A percentile compares a stretch with the other conserved stretches of the same genome.
Evolutionary conservation across 2,888 invertebrate genomes (phyloP).

Genomic region (Meganola albula): DNA sequence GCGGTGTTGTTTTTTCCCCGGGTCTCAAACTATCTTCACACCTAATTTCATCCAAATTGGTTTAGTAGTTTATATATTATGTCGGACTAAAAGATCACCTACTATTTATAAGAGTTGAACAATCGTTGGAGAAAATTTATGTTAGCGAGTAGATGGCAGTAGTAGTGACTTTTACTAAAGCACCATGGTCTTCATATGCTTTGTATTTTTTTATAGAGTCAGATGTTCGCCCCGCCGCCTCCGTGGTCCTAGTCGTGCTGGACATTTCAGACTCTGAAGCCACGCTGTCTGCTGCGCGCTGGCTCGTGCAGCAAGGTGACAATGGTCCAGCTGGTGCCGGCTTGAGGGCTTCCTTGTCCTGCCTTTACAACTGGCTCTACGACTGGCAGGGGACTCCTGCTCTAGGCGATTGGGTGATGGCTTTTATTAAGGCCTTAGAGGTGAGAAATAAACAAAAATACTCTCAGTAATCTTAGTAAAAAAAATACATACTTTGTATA

Average conservation of each 20-base stretch:
- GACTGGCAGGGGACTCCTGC: slow-evolving; percentile 80
- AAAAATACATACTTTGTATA: background rate
- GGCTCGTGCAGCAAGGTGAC: slow-evolving; percentile 59
- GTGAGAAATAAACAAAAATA: slow-evolving; percentile 28
- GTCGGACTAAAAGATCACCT: too few relatives aligned
- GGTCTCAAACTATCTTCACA: too few relatives aligned
- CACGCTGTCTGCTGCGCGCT: slow-evolving; percentile 47
- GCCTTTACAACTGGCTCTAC: slow-evolving; percentile 83
- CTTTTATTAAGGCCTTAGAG: slow-evolving; percentile 81
- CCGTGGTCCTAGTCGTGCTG: slow-evolving; percentile 78
- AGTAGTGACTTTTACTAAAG: too few relatives aligned
- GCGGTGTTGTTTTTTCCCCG: too few relatives aligned
- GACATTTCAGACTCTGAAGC: slow-evolving; percentile 55
- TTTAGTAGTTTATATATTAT: too few relatives aligned
- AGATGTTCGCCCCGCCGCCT: slow-evolving; percentile 77
- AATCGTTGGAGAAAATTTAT: too few relatives aligned
- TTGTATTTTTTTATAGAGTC: too few relatives aligned
- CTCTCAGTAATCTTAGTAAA: background rate
- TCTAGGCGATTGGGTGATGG: slow-evolving; percentile 81
- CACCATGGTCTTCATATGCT: too few relatives aligned
- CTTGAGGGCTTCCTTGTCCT: slow-evolving; percentile 79
- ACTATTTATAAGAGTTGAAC: too few relatives aligned
- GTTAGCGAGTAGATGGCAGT: too few relatives aligned
- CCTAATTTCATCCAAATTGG: too few relatives aligned
- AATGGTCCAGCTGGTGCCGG: slow-evolving; percentile 66